Base-by-base conservation (phyloP, 2,113 vertebrate species). In the Dicentrarchus labrax region DNA sequence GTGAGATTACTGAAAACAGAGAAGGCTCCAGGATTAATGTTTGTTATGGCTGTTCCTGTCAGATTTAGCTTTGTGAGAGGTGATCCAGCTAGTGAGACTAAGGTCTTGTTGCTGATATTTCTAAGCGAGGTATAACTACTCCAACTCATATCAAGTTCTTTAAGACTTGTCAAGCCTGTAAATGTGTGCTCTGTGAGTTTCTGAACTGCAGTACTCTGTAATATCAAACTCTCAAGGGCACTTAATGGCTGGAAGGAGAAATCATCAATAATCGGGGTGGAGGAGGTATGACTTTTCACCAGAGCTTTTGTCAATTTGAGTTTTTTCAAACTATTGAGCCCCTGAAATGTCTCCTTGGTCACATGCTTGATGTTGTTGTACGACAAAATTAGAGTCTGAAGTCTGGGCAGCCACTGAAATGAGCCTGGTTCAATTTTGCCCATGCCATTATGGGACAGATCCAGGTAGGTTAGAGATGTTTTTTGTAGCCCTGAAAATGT, bases 11-110 rank as follows among this genome's bases (percentile, higher is more conserved):
- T 57, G 48, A 99, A 72, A 67, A 47, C 85, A 4, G 93, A 96
- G 91, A 99, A 99, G 21, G 97, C 91, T 30, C 89, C 92, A 2
- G 87, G 86, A 21, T 92, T 86, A 56, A 99, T 90, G 47, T 77
- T 87, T 7, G 71, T 87, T 51, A 99, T 95, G 67, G 88, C 94
- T 53, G 95, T 94, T 83, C 85, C 95, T 39, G 96, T 96, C 57
- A 99, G 94, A 83, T 99, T 97, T n/a, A 99, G 94, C 51, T 84
- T 83, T 2, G 86, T 83, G 45, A 99, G 88, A 15, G 95, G 96
- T 19, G 98, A 98, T 59, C 89, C 89, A 12, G 94, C 86, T 13
- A 99, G 96, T 3, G 98, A 98, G 2, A 53, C 75, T 39, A 99
- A 97, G 0, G 97, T 99, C 83, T 82, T 87, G 69, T 95, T 96